Percentiles rank a stretch among this genome's conserved stretches.
Evolutionary conservation across 2,888 invertebrate species (phyloP).

Genomic region (Lasioglossum vierecki): DNA sequence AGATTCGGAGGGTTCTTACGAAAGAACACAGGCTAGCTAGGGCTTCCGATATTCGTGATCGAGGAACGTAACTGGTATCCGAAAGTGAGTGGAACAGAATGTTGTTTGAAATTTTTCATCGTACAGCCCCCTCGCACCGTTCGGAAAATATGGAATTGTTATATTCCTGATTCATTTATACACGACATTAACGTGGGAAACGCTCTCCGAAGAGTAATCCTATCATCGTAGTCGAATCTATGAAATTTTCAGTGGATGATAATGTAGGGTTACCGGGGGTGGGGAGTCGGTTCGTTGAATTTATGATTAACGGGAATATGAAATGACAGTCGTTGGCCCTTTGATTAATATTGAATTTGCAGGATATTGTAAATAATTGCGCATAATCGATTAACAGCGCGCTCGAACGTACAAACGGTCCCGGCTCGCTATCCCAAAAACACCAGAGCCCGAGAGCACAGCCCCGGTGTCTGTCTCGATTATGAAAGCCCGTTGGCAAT

Average conservation of each 20-base stretch:
- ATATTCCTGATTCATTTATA: conserved; percentile 8
- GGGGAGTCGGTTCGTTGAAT: conserved; percentile 30
- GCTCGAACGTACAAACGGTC: conserved; percentile 44
- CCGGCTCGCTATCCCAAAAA: conserved; percentile 24
- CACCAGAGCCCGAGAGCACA: neutral
- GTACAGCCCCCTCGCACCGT: neutral
- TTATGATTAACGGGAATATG: conserved; percentile 53
- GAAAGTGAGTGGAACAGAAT: too few species aligned
- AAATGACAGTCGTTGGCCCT: conserved; percentile 55
- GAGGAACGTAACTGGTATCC: too few species aligned
- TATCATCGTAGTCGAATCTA: conserved; percentile 20
- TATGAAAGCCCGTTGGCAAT: conserved; percentile 36
- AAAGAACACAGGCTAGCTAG: neutral
- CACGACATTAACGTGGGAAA: conserved; percentile 7
- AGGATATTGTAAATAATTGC: conserved; percentile 59
- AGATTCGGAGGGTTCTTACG: neutral
- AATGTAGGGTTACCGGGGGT: conserved; percentile 19
- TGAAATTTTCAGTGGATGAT: conserved; percentile 39
- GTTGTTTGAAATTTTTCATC: too few species aligned
- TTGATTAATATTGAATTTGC: conserved; percentile 59
- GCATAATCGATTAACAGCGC: conserved; percentile 49
- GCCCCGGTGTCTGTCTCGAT: conserved; percentile 30
- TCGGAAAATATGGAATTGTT: neutral
- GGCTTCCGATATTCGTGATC: too few species aligned
- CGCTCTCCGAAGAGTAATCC: conserved; percentile 29